Evolutionary conservation across 2,797 vertebrate species (phyloP).

Genomic region (Heteromormyrus szaboi): DNA sequence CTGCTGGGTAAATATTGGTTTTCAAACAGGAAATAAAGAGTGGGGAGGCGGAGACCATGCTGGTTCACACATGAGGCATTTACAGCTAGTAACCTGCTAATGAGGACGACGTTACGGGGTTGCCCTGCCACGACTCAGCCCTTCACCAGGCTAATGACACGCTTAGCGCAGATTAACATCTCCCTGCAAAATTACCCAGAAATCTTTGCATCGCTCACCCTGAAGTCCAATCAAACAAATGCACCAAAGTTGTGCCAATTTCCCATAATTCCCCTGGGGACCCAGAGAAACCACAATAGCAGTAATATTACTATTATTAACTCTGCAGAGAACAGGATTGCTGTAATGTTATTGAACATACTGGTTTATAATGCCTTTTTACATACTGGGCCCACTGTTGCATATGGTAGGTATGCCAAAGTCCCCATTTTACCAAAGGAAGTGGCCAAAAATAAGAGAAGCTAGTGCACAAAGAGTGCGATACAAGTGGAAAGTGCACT

Average conservation of each 20-base stretch:
- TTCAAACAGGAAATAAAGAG: conserved; percentile 79
- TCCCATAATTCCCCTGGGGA: conserved; percentile 7
- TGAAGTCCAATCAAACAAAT: background rate
- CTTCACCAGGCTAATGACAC: background rate
- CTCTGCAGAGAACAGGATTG: background rate
- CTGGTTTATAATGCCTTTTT: background rate
- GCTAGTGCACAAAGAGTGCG: background rate
- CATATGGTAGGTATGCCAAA: background rate
- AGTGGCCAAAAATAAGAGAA: background rate
- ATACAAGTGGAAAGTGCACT: background rate
- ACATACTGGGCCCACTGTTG: background rate
- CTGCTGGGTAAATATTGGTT: conserved; percentile 92
- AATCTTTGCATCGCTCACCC: background rate
- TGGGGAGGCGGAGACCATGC: conserved; percentile 50
- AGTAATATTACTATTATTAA: conserved; percentile 4
- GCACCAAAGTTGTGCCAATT: background rate
- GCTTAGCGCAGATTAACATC: background rate
- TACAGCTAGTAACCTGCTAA: conserved; percentile 14
- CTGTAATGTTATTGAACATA: background rate
- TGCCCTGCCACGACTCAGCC: background rate
- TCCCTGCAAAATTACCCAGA: background rate
- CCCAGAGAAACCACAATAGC: background rate
- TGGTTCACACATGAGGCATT: conserved; percentile 26
- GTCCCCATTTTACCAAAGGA: background rate
- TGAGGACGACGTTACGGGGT: background rate